Conservation (phyloP, 2,888 invertebrate genomes). For the Caenorhabditis zanzibari region DNA sequence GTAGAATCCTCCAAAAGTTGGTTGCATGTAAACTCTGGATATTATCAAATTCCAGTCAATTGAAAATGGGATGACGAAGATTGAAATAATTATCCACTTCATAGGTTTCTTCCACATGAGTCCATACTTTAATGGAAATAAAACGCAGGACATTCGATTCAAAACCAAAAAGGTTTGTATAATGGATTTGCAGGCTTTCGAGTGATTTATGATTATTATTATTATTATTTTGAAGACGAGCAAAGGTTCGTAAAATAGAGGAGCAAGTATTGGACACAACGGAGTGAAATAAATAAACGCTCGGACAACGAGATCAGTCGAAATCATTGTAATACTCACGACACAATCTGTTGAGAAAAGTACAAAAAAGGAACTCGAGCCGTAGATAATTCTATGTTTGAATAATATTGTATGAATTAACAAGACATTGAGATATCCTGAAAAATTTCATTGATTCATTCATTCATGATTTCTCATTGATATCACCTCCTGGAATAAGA, state of each 20-base stretch:
- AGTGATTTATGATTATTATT: slow-evolving; percentile 18
- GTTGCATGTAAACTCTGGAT: slow-evolving; percentile 30
- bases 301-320: slow-evolving; percentile 1
- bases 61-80: slow-evolving; percentile 13
- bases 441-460: too few species aligned
- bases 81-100: not conserved
- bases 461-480: too few species aligned
- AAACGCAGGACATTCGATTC: too few species aligned
- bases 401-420: slow-evolving; percentile 3
- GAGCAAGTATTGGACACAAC: not conserved
- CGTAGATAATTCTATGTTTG: not conserved
- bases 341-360: slow-evolving; percentile 13
- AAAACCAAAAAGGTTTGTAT: slow-evolving; percentile 16
- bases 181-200: slow-evolving; percentile 24
- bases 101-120: not conserved
- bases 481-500: slow-evolving; percentile 7
- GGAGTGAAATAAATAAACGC: slow-evolving; percentile 24
- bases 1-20: slow-evolving; percentile 32
- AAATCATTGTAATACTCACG: not conserved
- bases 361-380: slow-evolving; percentile 8
- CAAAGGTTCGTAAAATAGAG: slow-evolving; percentile 9
- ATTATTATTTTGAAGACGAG: slow-evolving; percentile 18
- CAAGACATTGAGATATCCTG: slow-evolving; percentile 4
- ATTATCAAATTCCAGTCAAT: slow-evolving; percentile 33
- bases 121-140: not conserved